Conservation (phyloP, 2,113 vertebrate genomes). For the Arizona elegans region DNA sequence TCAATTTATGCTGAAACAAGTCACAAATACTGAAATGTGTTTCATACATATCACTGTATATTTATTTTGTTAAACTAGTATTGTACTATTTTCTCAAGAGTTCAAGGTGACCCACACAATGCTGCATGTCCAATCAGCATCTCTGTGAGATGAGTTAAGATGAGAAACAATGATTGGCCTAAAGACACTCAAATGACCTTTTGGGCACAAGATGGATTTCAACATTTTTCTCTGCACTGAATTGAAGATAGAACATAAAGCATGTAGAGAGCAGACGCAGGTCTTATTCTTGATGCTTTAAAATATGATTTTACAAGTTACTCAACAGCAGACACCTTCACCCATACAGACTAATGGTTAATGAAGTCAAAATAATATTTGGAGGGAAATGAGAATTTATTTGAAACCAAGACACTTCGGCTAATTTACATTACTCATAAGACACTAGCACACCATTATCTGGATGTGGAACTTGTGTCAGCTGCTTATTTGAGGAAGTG, state of each 20-base stretch:
- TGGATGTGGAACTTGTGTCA: neutral
- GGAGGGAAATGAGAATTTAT: neutral
- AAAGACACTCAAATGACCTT: neutral
- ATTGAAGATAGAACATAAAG: neutral
- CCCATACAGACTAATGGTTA: neutral
- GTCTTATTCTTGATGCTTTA: neutral
- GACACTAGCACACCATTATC: neutral
- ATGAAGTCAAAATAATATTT: neutral
- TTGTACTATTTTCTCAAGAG: neutral
- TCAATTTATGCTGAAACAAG: neutral
- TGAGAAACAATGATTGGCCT: neutral
- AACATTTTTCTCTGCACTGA: neutral
- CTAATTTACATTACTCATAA: neutral
- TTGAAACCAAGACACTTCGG: neutral
- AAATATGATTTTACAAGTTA: neutral
- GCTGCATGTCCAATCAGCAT: neutral
- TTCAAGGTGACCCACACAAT: neutral
- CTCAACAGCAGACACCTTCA: neutral
- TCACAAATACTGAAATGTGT: neutral
- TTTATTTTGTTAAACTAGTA: neutral
- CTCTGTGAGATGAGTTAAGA: neutral
- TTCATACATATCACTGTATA: neutral
- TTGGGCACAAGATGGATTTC: neutral
- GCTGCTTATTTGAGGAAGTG: neutral
- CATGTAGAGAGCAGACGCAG: neutral